phyloP scores from a whole-genome alignment of 2,113 vertebrate species.

The Ovis aries region ARS-UI_Ramb_v3.0 NC_056056.1:81376001-81376500 shows the following conservation, averaged over 20 bases:
- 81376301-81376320: not conserved
- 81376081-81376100: not conserved
- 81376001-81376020: not conserved
- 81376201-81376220: not conserved
- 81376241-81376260: not conserved
- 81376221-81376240: not conserved
- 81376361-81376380: not conserved
- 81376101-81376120: fast-evolving
- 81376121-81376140: not conserved
- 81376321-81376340: not conserved
- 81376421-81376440: not conserved
- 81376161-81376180: not conserved
- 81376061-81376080: not conserved
- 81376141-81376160: not conserved
- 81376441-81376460: not conserved
- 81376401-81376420: not conserved
- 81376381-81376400: not conserved
- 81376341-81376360: not conserved
- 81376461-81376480: not conserved
- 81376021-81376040: not conserved
- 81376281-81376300: not conserved
- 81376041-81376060: not conserved
- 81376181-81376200: not conserved
- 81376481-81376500: not conserved
- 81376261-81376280: not conserved